These are phyloP conservation scores for Dermolepida albohirtum DNA, from an alignment of 2,888 invertebrate genomes.

Conservation along the genomic window DNA sequence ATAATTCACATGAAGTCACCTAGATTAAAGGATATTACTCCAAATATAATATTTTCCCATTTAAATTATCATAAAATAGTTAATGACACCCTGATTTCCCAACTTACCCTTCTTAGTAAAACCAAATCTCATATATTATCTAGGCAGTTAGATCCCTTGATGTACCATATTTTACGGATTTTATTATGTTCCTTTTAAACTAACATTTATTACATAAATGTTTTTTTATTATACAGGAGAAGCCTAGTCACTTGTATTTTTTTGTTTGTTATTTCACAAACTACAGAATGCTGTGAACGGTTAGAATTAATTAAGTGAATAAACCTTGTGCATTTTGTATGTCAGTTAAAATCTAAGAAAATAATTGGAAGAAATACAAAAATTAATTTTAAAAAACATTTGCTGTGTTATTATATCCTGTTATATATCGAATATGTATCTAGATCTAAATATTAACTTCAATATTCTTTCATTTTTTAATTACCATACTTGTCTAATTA, in stretches of 20 bases:
- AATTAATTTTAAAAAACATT: slow-evolving; percentile 1
- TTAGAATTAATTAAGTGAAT: not conserved
- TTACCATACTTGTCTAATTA: slow-evolving; percentile 15
- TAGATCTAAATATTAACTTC: slow-evolving; percentile 20
- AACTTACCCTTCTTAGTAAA: too few species aligned
- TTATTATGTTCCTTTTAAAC: too few species aligned
- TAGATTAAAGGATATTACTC: too few species aligned
- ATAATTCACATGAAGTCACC: too few species aligned
- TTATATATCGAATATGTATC: slow-evolving; percentile 37
- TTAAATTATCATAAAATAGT: too few species aligned
- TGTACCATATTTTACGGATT: too few species aligned
- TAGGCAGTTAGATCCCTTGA: too few species aligned
- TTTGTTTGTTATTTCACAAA: not conserved
- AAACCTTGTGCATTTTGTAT: slow-evolving; percentile 42
- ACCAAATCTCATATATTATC: too few species aligned
- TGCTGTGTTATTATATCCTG: slow-evolving; percentile 33
- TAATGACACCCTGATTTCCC: too few species aligned
- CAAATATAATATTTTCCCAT: too few species aligned
- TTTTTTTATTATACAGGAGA: slow-evolving; percentile 2
- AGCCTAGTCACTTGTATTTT: slow-evolving; percentile 4
- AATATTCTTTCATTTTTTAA: slow-evolving; percentile 20
- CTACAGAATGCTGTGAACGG: slow-evolving; percentile 2
- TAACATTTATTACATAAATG: too few species aligned
- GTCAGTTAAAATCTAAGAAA: slow-evolving; percentile 3
- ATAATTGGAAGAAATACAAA: not conserved